These are phyloP conservation scores for Entomobrya multifasciata DNA, from an alignment of 2,888 invertebrate species.

Conservation along the genomic window DNA sequence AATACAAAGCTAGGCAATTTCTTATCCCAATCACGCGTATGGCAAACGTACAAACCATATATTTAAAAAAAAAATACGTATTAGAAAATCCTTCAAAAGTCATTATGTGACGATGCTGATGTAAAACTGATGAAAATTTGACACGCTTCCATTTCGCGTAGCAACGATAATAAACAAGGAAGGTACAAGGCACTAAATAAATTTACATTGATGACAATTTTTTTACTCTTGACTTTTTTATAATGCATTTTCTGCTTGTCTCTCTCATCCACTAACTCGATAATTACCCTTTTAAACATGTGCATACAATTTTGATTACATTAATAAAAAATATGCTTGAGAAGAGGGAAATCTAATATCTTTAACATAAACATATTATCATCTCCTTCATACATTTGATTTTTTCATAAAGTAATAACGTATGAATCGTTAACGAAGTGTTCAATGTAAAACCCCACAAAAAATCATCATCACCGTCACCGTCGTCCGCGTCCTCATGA, in stretches of 20 bases:
- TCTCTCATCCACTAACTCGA: background rate
- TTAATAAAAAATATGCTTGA: background rate
- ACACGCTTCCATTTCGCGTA: slow-evolving; percentile 39
- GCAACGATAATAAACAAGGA: background rate
- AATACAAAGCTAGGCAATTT: background rate
- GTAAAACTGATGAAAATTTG: slow-evolving; percentile 33
- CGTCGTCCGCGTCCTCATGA: background rate
- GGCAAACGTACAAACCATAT: background rate
- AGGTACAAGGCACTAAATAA: background rate
- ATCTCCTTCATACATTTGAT: slow-evolving; percentile 37
- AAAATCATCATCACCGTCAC: slow-evolving; percentile 7
- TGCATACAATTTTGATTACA: background rate
- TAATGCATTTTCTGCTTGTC: too few relatives aligned
- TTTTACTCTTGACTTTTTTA: too few relatives aligned
- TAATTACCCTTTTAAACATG: background rate
- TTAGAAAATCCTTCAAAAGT: slow-evolving; percentile 12
- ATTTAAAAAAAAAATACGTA: background rate
- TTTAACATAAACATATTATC: background rate
- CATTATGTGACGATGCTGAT: slow-evolving; percentile 25
- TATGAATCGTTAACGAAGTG: slow-evolving; percentile 62
- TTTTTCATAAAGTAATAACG: slow-evolving; percentile 3
- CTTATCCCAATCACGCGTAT: slow-evolving; percentile 25
- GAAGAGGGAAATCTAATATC: too few relatives aligned
- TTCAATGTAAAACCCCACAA: slow-evolving; percentile 49
- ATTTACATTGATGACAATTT: background rate